A percentile compares a stretch with the other conserved stretches of the same genome.
phyloP scores from a whole-genome alignment of 2,797 vertebrate genomes.

The Prunella strophiata region DNA sequence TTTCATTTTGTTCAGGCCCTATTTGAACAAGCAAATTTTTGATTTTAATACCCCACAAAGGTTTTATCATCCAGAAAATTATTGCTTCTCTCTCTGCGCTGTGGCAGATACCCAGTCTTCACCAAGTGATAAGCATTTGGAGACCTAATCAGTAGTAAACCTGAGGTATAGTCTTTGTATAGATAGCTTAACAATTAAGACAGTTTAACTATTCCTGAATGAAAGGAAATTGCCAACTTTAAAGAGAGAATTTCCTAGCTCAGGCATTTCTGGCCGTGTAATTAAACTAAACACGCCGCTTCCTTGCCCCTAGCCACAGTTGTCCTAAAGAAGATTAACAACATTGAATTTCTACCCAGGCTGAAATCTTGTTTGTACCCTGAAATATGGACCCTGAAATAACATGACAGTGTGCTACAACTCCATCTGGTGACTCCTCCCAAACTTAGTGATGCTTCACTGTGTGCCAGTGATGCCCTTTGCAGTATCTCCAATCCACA shows the following conservation, averaged over 20 bases:
- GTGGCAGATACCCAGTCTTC: not conserved
- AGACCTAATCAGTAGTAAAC: not conserved
- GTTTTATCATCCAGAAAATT: not conserved
- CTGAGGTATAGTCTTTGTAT: not conserved
- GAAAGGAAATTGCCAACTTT: not conserved
- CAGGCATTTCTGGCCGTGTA: not conserved
- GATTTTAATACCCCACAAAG: not conserved
- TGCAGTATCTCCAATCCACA: fast-evolving
- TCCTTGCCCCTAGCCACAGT: not conserved
- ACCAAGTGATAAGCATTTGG: not conserved
- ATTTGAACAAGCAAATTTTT: not conserved
- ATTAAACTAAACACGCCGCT: not conserved
- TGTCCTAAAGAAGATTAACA: not conserved
- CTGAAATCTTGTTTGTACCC: not conserved
- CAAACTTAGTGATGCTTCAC: not conserved
- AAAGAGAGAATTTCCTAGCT: not conserved
- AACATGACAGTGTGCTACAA: not conserved
- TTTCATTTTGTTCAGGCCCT: not conserved
- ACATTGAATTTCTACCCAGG: not conserved
- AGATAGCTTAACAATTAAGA: not conserved
- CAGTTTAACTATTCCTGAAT: not conserved
- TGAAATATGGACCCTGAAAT: not conserved
- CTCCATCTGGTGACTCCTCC: not conserved
- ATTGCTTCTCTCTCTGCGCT: not conserved
- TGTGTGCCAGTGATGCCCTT: not conserved